Evolutionary conservation across 2,113 vertebrate species (phyloP), one percentile per base, ranked within the genome.

Genomic region (Protobothrops mucrosquamatus): DNA sequence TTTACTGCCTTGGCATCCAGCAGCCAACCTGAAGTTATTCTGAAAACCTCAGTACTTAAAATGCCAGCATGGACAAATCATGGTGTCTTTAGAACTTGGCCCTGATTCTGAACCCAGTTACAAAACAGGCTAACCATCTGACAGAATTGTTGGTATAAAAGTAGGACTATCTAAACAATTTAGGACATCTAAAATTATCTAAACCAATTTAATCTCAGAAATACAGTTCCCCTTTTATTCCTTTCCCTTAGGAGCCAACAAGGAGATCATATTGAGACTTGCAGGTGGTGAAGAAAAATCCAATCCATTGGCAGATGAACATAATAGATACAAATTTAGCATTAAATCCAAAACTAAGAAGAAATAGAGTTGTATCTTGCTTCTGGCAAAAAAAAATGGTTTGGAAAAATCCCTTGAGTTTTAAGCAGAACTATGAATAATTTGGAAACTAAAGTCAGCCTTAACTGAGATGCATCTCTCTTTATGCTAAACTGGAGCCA

Each of bases 31-130:
- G 88, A 89, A 94, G 91, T 94, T 59, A 85, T 94, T 94, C 0
- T 92, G 93, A 81, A 94, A 92, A 91, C 92, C 74, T 24, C 69
- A 91, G 20, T 87, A 54, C 88, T 90, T 34, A 93, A 92, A 86
- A 92, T 94, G n/a, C 92, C 93, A 94, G 92, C 94, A 89, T 89
- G 91, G 94, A 96, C 85, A 0, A 3, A 81, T 89, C 54, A 56
- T 88, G 61, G 20, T 88, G 94, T 93, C 88, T 85, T 81, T 55
- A 86, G 14, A 51, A 89, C 92, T 94, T 57, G 11, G 92, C 93
- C 94, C 94, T 57, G 61, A 69, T 89, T 61, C 57, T 24, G 18
- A 69, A 55, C 43, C 92, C 94, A 0, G 74, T 43, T 81, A 43
- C 34, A 22, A 81, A 81, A 22, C 74, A 81, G 74, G 18, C 39